phyloP scores from a whole-genome alignment of 2,888 invertebrate species.

The Agriopis aurantiaria region DNA sequence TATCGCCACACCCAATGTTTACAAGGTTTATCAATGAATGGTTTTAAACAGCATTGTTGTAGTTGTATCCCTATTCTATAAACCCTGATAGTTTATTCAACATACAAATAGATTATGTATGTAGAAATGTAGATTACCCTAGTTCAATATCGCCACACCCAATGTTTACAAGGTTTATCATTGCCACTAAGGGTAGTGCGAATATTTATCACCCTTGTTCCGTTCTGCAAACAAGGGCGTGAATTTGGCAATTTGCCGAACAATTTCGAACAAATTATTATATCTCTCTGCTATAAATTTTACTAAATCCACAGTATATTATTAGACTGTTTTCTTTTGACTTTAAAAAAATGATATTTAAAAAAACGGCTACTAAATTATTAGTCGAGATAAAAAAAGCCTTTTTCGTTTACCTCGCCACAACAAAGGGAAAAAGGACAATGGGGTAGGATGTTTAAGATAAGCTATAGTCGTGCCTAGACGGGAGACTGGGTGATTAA shows the following conservation, averaged over 20 bases:
- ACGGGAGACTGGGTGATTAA: conserved; percentile 12
- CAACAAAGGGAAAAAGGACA: conserved; percentile 10
- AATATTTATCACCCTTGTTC: conserved; percentile 29
- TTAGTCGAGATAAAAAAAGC: not conserved
- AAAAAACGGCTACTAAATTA: not conserved
- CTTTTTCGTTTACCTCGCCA: not conserved
- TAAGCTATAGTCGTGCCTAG: not conserved
- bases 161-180: conserved; percentile 22
- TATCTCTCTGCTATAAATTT: conserved; percentile 17
- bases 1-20: conserved; percentile 13
- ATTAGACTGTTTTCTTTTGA: not conserved
- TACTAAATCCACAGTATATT: conserved; percentile 9
- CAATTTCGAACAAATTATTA: conserved; percentile 21
- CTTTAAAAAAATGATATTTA: not conserved
- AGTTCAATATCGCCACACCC: conserved; percentile 15
- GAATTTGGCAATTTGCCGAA: conserved; percentile 28
- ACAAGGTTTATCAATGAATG: conserved; percentile 24
- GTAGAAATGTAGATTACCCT: conserved; percentile 11
- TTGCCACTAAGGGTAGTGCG: conserved; percentile 19
- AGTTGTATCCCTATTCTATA: not conserved
- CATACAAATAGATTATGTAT: conserved; percentile 12
- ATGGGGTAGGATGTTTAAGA: not conserved
- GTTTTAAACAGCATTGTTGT: too few relatives aligned
- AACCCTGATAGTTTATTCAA: not conserved
- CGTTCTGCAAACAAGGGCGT: conserved; percentile 23